A percentile compares a stretch with the other conserved stretches of the same genome.
phyloP scores from a whole-genome alignment of 30 jellyfish, hydroid and myxozoan genomes.

The Aurelia sp. region DNA sequence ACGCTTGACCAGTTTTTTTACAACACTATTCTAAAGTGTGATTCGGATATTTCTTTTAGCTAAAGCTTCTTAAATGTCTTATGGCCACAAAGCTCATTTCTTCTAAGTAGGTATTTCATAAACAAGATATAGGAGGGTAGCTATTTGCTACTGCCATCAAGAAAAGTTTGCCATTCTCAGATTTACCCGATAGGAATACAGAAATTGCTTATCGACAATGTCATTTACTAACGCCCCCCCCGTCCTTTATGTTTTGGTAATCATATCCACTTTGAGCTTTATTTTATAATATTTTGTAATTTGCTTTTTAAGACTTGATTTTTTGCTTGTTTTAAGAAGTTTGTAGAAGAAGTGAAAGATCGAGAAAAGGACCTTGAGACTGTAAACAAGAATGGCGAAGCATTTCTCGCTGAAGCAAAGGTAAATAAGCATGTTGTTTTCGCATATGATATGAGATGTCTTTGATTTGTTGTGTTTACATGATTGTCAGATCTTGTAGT shows the following conservation, averaged over 20 bases:
- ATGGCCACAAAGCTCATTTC: too few relatives aligned
- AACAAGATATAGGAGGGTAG: too few relatives aligned
- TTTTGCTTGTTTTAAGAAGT: conserved; percentile 66
- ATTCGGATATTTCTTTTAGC: too few relatives aligned
- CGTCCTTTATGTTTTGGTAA: neutral
- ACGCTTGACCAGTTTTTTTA: too few relatives aligned
- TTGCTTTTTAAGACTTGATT: neutral
- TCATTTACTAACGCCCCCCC: too few relatives aligned
- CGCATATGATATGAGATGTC: neutral
- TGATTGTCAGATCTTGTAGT: neutral
- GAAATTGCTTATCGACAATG: too few relatives aligned
- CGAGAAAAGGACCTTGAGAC: conserved; percentile 84
- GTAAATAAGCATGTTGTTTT: conserved; percentile 43
- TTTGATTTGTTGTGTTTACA: neutral
- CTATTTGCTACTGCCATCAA: too few relatives aligned
- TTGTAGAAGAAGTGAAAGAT: conserved; percentile 90
- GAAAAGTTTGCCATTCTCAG: too few relatives aligned
- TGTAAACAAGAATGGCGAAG: conserved; percentile 98
- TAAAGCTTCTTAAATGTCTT: too few relatives aligned
- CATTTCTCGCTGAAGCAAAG: conserved; percentile 98
- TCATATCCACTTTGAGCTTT: neutral
- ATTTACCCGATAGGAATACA: too few relatives aligned
- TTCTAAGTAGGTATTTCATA: too few relatives aligned
- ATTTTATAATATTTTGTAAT: neutral
- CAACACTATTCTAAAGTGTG: too few relatives aligned